These are phyloP conservation scores for Anthophora plumipes DNA, from an alignment of 2,888 invertebrate genomes.

Conservation along the genomic window DNA sequence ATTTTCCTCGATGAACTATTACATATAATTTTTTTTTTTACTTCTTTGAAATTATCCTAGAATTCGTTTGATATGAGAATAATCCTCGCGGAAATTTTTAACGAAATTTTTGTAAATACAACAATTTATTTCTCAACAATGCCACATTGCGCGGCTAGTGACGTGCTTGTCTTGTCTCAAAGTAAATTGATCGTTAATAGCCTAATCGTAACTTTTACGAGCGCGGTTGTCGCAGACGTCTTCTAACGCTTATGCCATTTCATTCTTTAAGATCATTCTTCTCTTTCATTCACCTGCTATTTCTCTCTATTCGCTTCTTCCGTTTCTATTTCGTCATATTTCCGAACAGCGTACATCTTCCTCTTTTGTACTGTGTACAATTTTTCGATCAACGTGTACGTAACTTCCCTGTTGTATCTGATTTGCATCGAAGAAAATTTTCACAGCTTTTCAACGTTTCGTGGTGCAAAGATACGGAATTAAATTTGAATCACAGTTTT, in stretches of 20 bases:
- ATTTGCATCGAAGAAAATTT: not conserved
- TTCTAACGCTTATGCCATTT: slow-evolving; percentile 34
- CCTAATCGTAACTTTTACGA: slow-evolving; percentile 65
- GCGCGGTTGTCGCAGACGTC: slow-evolving; percentile 37
- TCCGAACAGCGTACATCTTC: not conserved
- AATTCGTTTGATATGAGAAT: not conserved
- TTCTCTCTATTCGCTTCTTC: not conserved
- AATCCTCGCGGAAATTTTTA: not conserved
- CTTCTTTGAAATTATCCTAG: not conserved
- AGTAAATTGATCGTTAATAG: slow-evolving; percentile 65
- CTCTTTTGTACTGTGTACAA: not conserved
- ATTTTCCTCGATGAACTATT: not conserved
- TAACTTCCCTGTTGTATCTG: not conserved
- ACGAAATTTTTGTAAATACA: not conserved
- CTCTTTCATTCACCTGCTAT: slow-evolving; percentile 6
- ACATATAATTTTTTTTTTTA: not conserved
- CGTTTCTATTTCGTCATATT: not conserved
- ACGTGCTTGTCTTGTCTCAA: slow-evolving; percentile 41
- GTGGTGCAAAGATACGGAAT: not conserved
- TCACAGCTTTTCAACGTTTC: not conserved
- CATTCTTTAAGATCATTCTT: slow-evolving; percentile 28
- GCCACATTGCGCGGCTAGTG: not conserved
- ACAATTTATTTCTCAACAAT: slow-evolving; percentile 21
- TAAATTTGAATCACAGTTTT: not conserved
- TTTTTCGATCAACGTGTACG: not conserved